phyloP scores from a whole-genome alignment of 2,888 invertebrate species.

The Artemia sinica region DNA sequence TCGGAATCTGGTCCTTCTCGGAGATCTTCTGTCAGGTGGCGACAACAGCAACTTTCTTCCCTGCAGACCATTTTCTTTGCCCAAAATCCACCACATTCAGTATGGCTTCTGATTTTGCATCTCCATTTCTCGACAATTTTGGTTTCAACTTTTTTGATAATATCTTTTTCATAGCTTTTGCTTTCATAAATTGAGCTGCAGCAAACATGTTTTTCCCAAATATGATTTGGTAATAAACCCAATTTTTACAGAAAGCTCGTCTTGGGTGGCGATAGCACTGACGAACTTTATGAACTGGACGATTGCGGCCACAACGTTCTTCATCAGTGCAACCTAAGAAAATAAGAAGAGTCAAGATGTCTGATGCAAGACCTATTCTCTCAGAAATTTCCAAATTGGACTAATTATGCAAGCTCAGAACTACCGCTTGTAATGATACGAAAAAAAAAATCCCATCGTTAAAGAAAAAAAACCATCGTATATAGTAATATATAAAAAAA shows the following conservation, averaged over 20 bases:
- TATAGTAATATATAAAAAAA: no score
- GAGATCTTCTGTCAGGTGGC: background rate
- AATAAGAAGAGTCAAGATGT: background rate
- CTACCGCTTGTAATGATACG: no score
- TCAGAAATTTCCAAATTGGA: no score
- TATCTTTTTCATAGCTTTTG: constrained; percentile 10
- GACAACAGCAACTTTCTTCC: background rate
- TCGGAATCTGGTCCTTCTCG: no score
- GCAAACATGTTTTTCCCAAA: background rate
- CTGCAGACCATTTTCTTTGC: background rate
- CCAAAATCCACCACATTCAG: background rate
- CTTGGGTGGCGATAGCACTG: background rate
- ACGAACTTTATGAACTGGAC: background rate
- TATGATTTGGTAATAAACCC: background rate
- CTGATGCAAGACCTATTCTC: no score
- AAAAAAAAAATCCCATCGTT: no score
- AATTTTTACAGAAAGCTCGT: background rate
- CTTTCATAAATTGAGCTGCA: background rate
- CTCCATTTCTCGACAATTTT: background rate
- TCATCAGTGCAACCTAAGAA: background rate
- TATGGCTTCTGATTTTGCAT: background rate
- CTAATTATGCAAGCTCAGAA: no score
- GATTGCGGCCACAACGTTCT: background rate
- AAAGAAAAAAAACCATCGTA: no score
- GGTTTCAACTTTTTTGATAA: background rate